Evolutionary conservation across 1,140 invertebrate genomes (phyloP).

Genomic region (Colletes gigas): DNA sequence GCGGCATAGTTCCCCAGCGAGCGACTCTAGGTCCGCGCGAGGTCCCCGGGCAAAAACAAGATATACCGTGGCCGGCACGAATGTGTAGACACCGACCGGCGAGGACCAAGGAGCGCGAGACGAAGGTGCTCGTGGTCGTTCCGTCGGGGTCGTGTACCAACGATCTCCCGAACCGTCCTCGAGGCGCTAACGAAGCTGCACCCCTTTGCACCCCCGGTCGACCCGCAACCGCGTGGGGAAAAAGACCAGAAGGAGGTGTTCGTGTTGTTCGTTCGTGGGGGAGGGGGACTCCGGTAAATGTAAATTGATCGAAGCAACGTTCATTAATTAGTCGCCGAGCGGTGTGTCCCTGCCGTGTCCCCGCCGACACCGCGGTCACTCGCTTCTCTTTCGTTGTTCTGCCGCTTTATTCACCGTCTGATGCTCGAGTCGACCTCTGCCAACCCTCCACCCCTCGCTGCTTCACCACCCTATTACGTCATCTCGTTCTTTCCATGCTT

Average conservation of each 20-base stretch:
- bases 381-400: constrained; percentile 30
- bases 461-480: too few species aligned
- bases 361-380: not conserved
- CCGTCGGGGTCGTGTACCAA: constrained; percentile 36
- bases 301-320: constrained; percentile 70
- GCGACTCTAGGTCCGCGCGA: not conserved
- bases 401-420: not conserved
- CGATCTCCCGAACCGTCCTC: constrained; percentile 29
- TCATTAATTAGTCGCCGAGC: constrained; percentile 71
- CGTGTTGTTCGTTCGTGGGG: constrained; percentile 23
- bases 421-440: too few species aligned
- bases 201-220: constrained; percentile 37
- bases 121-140: constrained; percentile 8
- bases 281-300: constrained; percentile 60
- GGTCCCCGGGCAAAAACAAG: constrained; percentile 1
- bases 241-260: constrained; percentile 6
- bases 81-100: not conserved
- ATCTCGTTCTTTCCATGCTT: too few species aligned
- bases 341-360: constrained; percentile 45
- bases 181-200: constrained; percentile 67
- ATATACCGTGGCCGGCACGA: not conserved
- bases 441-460: too few species aligned
- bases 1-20: not conserved
- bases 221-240: not conserved
- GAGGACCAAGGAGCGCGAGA: not conserved